Evolutionary conservation across 2,113 vertebrate species (phyloP).

Genomic region (Paradoxurus hermaphroditus): DNA sequence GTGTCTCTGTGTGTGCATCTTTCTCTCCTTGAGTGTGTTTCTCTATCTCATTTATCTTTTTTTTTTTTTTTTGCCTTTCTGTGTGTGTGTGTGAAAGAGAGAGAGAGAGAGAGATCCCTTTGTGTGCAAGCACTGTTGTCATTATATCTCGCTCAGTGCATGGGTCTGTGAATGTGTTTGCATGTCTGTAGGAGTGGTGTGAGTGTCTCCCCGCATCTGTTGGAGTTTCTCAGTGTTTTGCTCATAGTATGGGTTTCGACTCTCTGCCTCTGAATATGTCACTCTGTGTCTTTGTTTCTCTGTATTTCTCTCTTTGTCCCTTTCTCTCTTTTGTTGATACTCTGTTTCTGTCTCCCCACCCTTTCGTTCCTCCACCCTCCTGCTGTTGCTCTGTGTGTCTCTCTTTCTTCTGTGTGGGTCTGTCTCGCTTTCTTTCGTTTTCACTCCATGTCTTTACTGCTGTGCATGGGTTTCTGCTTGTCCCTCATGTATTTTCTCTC

Average conservation of each 20-base stretch:
- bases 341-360: neutral
- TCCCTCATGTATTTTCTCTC: neutral
- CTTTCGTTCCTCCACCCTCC: neutral
- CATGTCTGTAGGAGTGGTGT: neutral
- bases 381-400: neutral
- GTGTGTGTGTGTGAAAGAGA: too few species aligned
- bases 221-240: neutral
- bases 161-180: neutral
- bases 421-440: neutral
- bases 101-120: neutral
- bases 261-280: neutral
- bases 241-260: neutral
- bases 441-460: neutral
- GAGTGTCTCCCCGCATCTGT: neutral
- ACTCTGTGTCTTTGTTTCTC: neutral
- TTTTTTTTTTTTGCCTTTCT: neutral
- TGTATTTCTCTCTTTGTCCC: neutral
- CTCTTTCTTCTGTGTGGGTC: neutral
- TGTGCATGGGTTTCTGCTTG: neutral
- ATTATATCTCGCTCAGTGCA: accelerated
- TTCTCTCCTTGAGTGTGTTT: neutral
- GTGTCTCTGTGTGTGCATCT: neutral
- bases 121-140: neutral
- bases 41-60: neutral
- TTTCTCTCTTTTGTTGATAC: neutral